phyloP scores from a whole-genome alignment of 2,888 invertebrate species.

The Rhingia campestris region DNA sequence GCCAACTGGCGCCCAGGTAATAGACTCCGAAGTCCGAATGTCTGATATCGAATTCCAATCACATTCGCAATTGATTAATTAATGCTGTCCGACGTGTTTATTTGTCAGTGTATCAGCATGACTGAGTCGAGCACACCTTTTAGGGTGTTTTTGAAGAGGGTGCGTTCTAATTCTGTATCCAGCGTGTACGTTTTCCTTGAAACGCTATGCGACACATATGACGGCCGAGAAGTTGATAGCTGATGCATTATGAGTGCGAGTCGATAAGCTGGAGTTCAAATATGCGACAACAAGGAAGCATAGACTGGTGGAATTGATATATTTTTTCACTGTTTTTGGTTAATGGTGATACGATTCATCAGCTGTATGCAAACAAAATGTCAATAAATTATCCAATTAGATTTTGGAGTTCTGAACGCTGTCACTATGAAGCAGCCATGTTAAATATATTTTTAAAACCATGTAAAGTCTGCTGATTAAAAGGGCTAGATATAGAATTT shows the following conservation, averaged over 20 bases:
- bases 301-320: no score
- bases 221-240: neutral
- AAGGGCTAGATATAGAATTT: no score
- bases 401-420: neutral
- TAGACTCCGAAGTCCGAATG: slow-evolving; percentile 5
- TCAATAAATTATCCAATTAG: no score
- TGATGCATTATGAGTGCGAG: no score
- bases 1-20: slow-evolving; percentile 67
- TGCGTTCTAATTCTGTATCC: slow-evolving; percentile 42
- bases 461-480: no score
- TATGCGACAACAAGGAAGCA: no score
- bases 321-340: no score
- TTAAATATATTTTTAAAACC: no score
- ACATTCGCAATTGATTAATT: slow-evolving; percentile 70
- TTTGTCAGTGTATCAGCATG: slow-evolving; percentile 51
- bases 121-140: slow-evolving; percentile 63
- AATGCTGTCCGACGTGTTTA: slow-evolving; percentile 65
- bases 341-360: no score
- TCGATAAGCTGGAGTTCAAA: no score
- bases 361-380: no score
- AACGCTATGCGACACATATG: slow-evolving; percentile 2
- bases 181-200: slow-evolving; percentile 34
- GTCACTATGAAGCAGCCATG: neutral
- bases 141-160: slow-evolving; percentile 59
- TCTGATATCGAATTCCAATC: slow-evolving; percentile 66